Evolutionary conservation across 2,797 vertebrate species (phyloP).

Genomic region (Paedocypris micromegethes): DNA sequence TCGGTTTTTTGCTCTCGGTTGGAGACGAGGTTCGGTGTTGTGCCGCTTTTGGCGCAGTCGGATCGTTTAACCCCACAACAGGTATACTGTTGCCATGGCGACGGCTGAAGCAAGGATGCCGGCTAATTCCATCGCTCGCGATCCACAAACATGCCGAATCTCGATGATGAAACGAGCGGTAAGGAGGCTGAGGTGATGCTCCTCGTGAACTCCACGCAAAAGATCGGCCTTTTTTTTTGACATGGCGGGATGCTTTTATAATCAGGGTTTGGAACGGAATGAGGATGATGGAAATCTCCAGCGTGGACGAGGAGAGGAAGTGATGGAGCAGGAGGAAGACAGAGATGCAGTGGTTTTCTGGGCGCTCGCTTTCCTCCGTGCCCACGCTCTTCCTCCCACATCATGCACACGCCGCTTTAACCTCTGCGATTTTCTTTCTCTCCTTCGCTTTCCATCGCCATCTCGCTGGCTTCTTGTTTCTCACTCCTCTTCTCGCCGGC

Average conservation of each 20-base stretch:
- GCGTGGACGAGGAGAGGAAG: slow-evolving; percentile 53
- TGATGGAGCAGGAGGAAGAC: slow-evolving; percentile 29
- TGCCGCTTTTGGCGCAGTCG: slow-evolving; percentile 10
- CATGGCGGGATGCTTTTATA: slow-evolving; percentile 38
- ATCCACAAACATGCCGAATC: slow-evolving; percentile 34
- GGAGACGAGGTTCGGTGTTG: slow-evolving; percentile 13
- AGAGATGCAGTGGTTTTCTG: slow-evolving; percentile 63
- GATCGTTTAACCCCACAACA: slow-evolving; percentile 62
- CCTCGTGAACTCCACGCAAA: neutral
- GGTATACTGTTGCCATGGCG: slow-evolving; percentile 66
- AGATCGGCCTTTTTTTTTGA: neutral
- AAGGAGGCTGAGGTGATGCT: slow-evolving; percentile 14
- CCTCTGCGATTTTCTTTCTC: slow-evolving; percentile 50
- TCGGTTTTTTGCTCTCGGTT: slow-evolving; percentile 9
- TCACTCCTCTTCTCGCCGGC: slow-evolving; percentile 37
- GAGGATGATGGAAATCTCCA: slow-evolving; percentile 41
- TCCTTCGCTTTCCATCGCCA: slow-evolving; percentile 43
- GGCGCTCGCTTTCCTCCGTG: slow-evolving; percentile 64
- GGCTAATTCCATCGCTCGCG: slow-evolving; percentile 30
- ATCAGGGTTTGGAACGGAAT: slow-evolving; percentile 54
- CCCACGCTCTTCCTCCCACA: slow-evolving; percentile 72
- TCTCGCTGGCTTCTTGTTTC: slow-evolving; percentile 38
- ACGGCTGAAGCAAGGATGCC: slow-evolving; percentile 51
- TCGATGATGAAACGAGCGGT: slow-evolving; percentile 35
- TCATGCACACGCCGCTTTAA: slow-evolving; percentile 65